Conservation (phyloP, 2,797 vertebrate species). For the Amniataba percoides region DNA sequence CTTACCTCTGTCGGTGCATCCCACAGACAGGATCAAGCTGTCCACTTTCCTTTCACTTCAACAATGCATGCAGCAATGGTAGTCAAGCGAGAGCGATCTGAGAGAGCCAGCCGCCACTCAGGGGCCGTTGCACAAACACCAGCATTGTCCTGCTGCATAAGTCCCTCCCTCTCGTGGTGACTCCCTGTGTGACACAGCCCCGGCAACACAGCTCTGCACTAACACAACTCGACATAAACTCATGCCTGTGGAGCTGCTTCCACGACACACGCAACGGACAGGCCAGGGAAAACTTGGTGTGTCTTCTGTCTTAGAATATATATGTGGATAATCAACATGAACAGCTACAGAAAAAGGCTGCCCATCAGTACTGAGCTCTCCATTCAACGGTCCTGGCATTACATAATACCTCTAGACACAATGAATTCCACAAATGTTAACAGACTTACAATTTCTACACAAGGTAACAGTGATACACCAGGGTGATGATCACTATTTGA, state of each 20-base stretch:
- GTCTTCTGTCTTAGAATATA: conserved; percentile 26
- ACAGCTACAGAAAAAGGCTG: conserved; percentile 24
- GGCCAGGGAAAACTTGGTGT: neutral
- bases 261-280: conserved; percentile 43
- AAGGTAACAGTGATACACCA: conserved; percentile 8
- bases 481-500: neutral
- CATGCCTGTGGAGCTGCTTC: conserved; percentile 44
- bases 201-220: conserved; percentile 74
- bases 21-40: conserved; percentile 73
- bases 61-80: conserved; percentile 80
- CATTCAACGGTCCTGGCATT: conserved; percentile 53
- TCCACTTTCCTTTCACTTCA: conserved; percentile 79
- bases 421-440: conserved; percentile 54
- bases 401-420: conserved; percentile 64
- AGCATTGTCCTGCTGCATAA: conserved; percentile 85
- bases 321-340: conserved; percentile 11
- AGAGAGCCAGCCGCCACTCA: conserved; percentile 82
- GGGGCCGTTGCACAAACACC: conserved; percentile 88
- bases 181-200: conserved; percentile 79
- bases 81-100: conserved; percentile 81
- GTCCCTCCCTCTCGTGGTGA: conserved; percentile 86
- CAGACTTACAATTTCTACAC: conserved; percentile 50
- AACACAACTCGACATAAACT: conserved; percentile 77
- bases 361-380: conserved; percentile 47
- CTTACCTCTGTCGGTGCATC: conserved; percentile 82